Evolutionary conservation across 1,140 invertebrate genomes (phyloP).

Genomic region (Holotrichia oblita): DNA sequence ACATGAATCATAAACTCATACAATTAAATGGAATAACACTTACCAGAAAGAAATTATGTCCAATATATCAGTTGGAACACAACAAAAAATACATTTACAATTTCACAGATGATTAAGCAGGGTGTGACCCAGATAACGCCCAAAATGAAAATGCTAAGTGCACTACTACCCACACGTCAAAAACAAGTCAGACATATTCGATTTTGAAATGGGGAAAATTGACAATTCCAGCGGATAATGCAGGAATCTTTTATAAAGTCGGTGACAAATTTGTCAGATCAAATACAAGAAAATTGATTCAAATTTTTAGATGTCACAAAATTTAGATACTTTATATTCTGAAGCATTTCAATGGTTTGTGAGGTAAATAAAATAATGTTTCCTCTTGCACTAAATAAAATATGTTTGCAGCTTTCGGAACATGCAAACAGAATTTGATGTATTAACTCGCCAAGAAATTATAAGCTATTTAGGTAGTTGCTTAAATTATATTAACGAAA

Average conservation of each 20-base stretch:
- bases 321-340: neutral
- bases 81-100: constrained; percentile 43
- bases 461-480: neutral
- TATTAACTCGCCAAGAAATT: neutral
- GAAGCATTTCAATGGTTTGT: constrained; percentile 28
- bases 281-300: neutral
- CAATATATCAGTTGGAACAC: neutral
- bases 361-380: no score
- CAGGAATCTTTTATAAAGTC: neutral
- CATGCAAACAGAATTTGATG: neutral
- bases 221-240: constrained; percentile 33
- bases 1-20: neutral
- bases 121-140: constrained; percentile 50
- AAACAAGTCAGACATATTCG: constrained; percentile 54
- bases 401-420: neutral
- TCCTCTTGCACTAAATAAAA: no score
- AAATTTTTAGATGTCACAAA: neutral
- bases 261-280: neutral
- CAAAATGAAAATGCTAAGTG: constrained; percentile 48
- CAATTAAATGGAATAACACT: neutral
- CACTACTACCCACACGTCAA: constrained; percentile 53
- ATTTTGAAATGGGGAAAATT: constrained; percentile 44
- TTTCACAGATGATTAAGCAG: constrained; percentile 44
- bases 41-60: neutral
- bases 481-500: neutral